These are phyloP conservation scores for Pterostichus madidus DNA, from an alignment of 2,888 invertebrate species.

Conservation along the genomic window DNA sequence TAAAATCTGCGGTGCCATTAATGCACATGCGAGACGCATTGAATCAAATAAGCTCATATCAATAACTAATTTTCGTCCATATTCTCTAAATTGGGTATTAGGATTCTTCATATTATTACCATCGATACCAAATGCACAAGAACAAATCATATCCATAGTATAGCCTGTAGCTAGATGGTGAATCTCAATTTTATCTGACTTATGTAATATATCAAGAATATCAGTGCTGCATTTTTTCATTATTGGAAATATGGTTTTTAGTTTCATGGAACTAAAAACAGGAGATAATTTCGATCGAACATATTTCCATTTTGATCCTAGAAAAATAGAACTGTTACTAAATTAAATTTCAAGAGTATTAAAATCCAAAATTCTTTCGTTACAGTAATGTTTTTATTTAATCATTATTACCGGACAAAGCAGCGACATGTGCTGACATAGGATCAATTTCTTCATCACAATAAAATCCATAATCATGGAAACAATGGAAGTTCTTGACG, in stretches of 20 bases:
- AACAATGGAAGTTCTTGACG: conserved; percentile 7
- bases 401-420: conserved; percentile 74
- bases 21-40: too few species aligned
- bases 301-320: too few species aligned
- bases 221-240: too few species aligned
- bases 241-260: too few species aligned
- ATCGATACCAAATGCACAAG: conserved; percentile 79
- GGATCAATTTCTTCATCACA: conserved; percentile 73
- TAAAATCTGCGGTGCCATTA: background rate
- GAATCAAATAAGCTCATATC: background rate
- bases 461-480: background rate
- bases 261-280: too few species aligned
- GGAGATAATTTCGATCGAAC: too few species aligned
- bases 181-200: conserved; percentile 13
- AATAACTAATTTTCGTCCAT: conserved; percentile 48
- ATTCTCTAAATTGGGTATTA: background rate
- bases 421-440: conserved; percentile 74
- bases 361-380: too few species aligned
- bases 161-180: conserved; percentile 78
- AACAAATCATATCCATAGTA: conserved; percentile 79
- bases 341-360: too few species aligned
- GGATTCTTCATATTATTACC: conserved; percentile 66
- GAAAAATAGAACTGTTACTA: too few species aligned
- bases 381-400: too few species aligned
- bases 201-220: too few species aligned